A percentile compares a stretch with the other conserved stretches of the same genome.
Evolutionary conservation across 1,140 invertebrate genomes (phyloP).

Genomic region (Dendrolimus punctatus): DNA sequence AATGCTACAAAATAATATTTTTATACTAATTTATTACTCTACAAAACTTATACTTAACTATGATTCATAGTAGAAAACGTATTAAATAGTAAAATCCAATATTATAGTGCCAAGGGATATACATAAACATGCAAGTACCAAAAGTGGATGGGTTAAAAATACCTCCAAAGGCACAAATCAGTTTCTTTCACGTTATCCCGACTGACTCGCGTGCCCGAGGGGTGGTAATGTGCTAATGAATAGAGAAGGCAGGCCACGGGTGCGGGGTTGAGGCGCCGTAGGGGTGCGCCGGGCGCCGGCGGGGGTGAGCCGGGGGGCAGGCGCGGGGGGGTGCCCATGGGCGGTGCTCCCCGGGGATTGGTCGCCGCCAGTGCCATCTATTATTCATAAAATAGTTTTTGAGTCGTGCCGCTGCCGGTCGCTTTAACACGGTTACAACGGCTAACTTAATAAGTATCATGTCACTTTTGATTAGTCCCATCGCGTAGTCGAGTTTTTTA

Average conservation of each 20-base stretch:
- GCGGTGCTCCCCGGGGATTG: constrained; percentile 65
- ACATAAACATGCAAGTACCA: background rate
- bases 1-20: too few species aligned
- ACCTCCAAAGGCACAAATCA: constrained; percentile 43
- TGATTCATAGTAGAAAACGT: too few species aligned
- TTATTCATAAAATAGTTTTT: constrained; percentile 72
- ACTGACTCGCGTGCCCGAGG: constrained; percentile 39
- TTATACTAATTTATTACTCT: too few species aligned
- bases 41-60: too few species aligned
- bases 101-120: too few species aligned
- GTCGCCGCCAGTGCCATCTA: constrained; percentile 61
- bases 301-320: constrained; percentile 19
- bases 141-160: constrained; percentile 11
- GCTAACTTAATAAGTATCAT: constrained; percentile 67
- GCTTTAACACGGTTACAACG: constrained; percentile 55
- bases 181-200: constrained; percentile 44
- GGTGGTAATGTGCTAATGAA: constrained; percentile 70
- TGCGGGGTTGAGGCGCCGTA: constrained; percentile 18
- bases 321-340: constrained; percentile 20
- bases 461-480: constrained; percentile 65
- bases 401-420: constrained; percentile 59
- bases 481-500: constrained; percentile 38
- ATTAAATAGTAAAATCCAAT: too few species aligned
- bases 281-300: constrained; percentile 8
- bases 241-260: constrained; percentile 51